These are phyloP conservation scores for Andrena praecox DNA, from an alignment of 2,888 invertebrate species.

Conservation along the genomic window DNA sequence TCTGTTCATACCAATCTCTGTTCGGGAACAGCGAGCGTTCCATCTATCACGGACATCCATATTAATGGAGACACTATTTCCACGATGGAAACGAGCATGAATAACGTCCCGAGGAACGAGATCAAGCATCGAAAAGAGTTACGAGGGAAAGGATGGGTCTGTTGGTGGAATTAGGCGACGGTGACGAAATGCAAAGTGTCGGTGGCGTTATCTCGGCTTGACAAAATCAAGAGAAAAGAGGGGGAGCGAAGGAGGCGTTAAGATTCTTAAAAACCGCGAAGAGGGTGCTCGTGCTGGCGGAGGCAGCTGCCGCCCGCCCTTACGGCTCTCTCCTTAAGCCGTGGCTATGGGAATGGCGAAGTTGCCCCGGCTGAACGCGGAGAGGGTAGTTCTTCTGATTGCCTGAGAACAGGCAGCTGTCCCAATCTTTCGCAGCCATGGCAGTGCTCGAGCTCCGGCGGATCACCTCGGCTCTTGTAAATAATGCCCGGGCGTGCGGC, in stretches of 20 bases:
- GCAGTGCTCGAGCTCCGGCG: slow-evolving; percentile 47
- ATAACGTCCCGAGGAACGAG: neutral
- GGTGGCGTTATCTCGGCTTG: slow-evolving; percentile 72
- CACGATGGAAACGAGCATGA: neutral
- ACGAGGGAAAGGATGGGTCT: slow-evolving; percentile 28
- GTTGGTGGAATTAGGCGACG: slow-evolving; percentile 69
- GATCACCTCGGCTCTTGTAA: slow-evolving; percentile 68
- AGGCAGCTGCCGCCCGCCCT: slow-evolving; percentile 69
- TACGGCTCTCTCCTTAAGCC: slow-evolving; percentile 69
- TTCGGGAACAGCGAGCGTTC: neutral
- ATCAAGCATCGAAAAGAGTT: slow-evolving; percentile 43
- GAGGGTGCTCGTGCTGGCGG: slow-evolving; percentile 62
- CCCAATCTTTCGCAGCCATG: slow-evolving; percentile 77
- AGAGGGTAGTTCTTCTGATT: slow-evolving; percentile 83
- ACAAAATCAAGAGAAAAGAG: slow-evolving; percentile 50
- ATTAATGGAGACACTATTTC: neutral
- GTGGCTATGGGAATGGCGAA: slow-evolving; percentile 58
- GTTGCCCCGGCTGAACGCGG: slow-evolving; percentile 53
- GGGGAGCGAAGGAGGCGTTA: slow-evolving; percentile 73
- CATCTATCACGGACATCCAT: neutral
- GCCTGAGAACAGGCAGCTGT: slow-evolving; percentile 84
- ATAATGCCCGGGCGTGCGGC: slow-evolving; percentile 73
- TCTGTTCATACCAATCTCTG: neutral
- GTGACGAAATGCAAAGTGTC: slow-evolving; percentile 79
- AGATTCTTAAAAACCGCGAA: slow-evolving; percentile 80